These are phyloP conservation scores for Drosophila guanche DNA, from an alignment of 1,140 invertebrate species.

Conservation along the genomic window DNA sequence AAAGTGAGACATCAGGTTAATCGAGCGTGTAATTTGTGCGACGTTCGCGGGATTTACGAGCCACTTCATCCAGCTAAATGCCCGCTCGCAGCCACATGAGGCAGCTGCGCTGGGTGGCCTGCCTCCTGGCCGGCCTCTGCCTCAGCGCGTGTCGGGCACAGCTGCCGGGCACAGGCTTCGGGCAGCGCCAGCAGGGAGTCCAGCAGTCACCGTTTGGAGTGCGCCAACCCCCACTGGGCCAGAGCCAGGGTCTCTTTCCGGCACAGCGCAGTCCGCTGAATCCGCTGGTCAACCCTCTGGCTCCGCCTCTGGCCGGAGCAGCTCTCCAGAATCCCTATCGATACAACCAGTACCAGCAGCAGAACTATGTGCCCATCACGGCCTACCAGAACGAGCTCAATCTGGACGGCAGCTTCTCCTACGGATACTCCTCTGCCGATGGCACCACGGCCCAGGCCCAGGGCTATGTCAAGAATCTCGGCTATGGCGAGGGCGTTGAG, in stretches of 20 bases:
- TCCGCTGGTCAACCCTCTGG: slow-evolving; percentile 41
- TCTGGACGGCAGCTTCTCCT: slow-evolving; percentile 85
- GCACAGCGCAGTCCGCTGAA: slow-evolving; percentile 55
- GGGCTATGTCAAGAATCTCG: slow-evolving; percentile 85
- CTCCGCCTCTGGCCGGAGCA: slow-evolving; percentile 28
- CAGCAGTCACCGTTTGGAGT: slow-evolving; percentile 54
- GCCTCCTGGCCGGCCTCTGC: slow-evolving; percentile 30
- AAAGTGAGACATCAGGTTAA: slow-evolving; percentile 69
- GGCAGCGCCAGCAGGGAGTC: slow-evolving; percentile 42
- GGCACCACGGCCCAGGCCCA: slow-evolving; percentile 86
- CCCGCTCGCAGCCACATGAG: slow-evolving; percentile 12
- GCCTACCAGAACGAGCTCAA: slow-evolving; percentile 86
- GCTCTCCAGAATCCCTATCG: slow-evolving; percentile 52
- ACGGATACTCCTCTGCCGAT: slow-evolving; percentile 86
- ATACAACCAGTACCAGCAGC: slow-evolving; percentile 65
- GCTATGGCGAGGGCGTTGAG: slow-evolving; percentile 84
- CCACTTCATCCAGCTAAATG: slow-evolving; percentile 56
- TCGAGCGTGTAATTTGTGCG: slow-evolving; percentile 76
- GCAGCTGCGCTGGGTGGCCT: slow-evolving; percentile 42
- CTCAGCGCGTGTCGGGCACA: slow-evolving; percentile 44
- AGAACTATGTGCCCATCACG: slow-evolving; percentile 84
- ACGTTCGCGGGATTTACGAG: slow-evolving; percentile 70
- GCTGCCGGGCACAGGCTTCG: slow-evolving; percentile 60
- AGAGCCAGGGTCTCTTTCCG: slow-evolving; percentile 65
- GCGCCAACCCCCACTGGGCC: slow-evolving; percentile 52